Conservation (phyloP, 2,797 vertebrate species). For the Halcyon leucocephala region DNA sequence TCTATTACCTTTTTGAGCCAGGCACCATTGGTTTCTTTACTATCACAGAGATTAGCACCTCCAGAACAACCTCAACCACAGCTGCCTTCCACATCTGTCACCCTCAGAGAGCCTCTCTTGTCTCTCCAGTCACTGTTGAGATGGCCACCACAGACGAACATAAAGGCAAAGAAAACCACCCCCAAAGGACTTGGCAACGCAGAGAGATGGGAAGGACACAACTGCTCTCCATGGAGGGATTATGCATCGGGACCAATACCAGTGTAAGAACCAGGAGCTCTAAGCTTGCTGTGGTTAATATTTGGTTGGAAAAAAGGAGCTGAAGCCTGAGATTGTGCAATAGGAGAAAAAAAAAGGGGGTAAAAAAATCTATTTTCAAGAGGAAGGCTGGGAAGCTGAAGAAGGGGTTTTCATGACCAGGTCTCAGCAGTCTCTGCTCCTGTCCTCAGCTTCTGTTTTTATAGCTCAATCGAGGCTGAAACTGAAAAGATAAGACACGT, state of each 20-base stretch:
- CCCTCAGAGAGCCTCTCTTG: background rate
- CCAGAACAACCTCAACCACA: background rate
- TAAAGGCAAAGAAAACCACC: background rate
- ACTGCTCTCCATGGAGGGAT: background rate
- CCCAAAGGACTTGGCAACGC: background rate
- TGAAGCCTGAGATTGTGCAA: background rate
- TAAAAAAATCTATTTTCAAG: background rate
- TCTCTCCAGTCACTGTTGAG: background rate
- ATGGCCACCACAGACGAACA: background rate
- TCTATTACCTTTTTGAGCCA: background rate
- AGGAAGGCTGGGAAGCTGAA: background rate
- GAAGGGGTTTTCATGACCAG: background rate
- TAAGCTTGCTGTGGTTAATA: background rate
- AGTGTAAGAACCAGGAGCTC: background rate
- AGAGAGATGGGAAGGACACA: background rate
- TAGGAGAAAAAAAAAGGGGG: background rate
- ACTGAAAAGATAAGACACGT: rapidly evolving
- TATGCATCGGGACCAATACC: background rate
- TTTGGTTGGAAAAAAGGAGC: rapidly evolving
- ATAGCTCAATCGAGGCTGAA: background rate
- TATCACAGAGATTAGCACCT: background rate
- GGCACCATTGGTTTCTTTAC: background rate
- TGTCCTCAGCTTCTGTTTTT: background rate
- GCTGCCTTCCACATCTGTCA: background rate
- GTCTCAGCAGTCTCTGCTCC: background rate